Conservation (phyloP, 2,113 vertebrate genomes). For the Chloropsis hardwickii region DNA sequence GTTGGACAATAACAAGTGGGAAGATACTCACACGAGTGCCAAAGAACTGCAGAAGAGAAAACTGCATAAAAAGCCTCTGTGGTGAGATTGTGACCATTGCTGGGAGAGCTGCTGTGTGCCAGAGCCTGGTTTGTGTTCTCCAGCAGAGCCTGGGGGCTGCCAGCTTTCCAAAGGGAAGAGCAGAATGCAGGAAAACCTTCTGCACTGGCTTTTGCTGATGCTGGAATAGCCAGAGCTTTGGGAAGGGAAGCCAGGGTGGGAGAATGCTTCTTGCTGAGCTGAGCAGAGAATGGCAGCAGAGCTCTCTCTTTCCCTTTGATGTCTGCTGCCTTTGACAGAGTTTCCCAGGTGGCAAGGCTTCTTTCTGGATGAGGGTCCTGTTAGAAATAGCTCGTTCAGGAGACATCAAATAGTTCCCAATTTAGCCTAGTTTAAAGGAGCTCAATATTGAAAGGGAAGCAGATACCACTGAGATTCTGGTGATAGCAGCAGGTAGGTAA, state of each 20-base stretch:
- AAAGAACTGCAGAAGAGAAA: not conserved
- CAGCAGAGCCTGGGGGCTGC: not conserved
- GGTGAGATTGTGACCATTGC: not conserved
- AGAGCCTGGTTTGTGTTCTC: not conserved
- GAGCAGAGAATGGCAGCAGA: not conserved
- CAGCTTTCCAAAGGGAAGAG: not conserved
- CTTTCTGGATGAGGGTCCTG: constrained; percentile 1
- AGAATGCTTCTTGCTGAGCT: not conserved
- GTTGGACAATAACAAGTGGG: not conserved
- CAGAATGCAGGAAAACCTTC: not conserved
- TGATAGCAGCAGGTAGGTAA: not conserved
- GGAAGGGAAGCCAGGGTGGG: not conserved
- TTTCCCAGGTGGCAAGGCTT: constrained; percentile 27
- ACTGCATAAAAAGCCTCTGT: fast-evolving
- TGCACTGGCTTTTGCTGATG: not conserved
- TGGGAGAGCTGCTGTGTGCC: not conserved
- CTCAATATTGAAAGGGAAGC: constrained; percentile 22
- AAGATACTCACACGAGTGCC: not conserved
- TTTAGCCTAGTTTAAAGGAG: constrained; percentile 34
- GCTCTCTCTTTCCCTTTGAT: not conserved
- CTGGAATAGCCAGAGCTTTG: not conserved
- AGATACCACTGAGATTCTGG: not conserved
- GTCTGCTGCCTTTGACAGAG: constrained; percentile 26
- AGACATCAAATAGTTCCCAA: constrained; percentile 48
- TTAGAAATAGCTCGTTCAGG: constrained; percentile 21